phyloP scores from a whole-genome alignment of 2,888 invertebrate species.

The Erynnis tages region DNA sequence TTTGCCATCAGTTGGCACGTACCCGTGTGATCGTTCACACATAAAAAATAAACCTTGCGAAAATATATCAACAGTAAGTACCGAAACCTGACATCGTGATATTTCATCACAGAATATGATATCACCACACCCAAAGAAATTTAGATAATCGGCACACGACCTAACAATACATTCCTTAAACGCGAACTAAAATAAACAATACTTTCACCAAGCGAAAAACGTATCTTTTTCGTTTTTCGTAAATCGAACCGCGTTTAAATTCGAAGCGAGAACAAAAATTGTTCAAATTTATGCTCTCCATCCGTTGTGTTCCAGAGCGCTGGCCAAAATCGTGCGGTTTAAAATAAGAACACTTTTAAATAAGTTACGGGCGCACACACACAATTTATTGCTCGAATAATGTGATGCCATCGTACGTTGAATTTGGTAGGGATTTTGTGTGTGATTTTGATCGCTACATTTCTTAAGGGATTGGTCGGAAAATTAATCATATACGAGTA shows the following conservation, averaged over 20 bases:
- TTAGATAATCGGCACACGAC: not conserved
- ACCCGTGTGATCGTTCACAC: not conserved
- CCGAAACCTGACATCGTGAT: too few relatives aligned
- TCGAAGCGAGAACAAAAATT: slow-evolving; percentile 44
- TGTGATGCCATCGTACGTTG: slow-evolving; percentile 1
- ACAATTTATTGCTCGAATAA: slow-evolving; percentile 52
- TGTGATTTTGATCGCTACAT: too few relatives aligned
- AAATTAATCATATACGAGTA: too few relatives aligned
- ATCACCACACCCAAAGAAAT: not conserved
- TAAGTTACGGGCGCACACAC: slow-evolving; percentile 53
- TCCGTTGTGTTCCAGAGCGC: slow-evolving; percentile 52
- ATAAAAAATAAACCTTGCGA: too few relatives aligned
- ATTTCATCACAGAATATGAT: not conserved
- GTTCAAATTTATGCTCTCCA: slow-evolving; percentile 55
- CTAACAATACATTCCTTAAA: slow-evolving; percentile 11
- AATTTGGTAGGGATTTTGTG: not conserved
- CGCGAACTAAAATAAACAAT: slow-evolving; percentile 36
- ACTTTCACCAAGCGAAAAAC: slow-evolving; percentile 42
- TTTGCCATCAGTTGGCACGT: too few relatives aligned
- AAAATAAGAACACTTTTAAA: slow-evolving; percentile 56
- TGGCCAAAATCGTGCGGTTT: slow-evolving; percentile 52
- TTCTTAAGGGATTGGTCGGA: too few relatives aligned
- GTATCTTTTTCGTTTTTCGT: slow-evolving; percentile 44
- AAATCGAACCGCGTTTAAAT: slow-evolving; percentile 49
- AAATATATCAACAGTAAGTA: too few relatives aligned